Evolutionary conservation across 2,888 invertebrate species (phyloP), one percentile per base, ranked within the genome.

Genomic region (Drosophila affinis): DNA sequence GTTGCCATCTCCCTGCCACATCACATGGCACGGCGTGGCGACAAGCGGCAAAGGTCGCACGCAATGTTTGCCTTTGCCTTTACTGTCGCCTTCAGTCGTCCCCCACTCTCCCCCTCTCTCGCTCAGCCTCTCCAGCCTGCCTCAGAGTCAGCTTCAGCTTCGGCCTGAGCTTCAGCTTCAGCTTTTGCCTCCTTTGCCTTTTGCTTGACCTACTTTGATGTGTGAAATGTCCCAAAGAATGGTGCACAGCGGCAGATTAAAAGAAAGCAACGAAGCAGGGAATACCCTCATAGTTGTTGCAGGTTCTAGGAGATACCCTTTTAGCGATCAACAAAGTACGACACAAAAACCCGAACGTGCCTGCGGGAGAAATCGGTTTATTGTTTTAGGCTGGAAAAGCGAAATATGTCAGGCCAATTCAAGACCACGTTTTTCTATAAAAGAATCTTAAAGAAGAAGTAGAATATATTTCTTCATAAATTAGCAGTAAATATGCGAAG

Each of bases 131-230:
- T 39, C 21, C 14, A 32, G 27, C 27, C 29, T 3, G 9, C 9
- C 32, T 32, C 32, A 32, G 32, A 10, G 9, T 2, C 39, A n/a
- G 39, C n/a, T 12, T 39, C 39, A 39, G 34, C 14, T 5, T 5
- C 34, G 10, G 4, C 21, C 9, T 5, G 32, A 62, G 53, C 39
- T 59, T 47, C 45, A 32, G 47, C 51, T 53, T 57, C 53, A 47
- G 49, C 24, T 18, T 18, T 17, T 49, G 24, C 48, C 55, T 45
- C 55, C 72, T 60, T 53, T 77, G 77, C 77, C 75, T 70, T 72
- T 81, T 72, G 84, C 84, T 83, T 82, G 82, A 82, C 82, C 82
- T 82, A 82, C 87, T 82, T 82, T 81, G 84, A 82, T 83, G 77
- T 82, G 87, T 82, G 87, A 82, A 86, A 81, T 86, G 81, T 86